Percentiles rank a stretch among this genome's conserved stretches.
Evolutionary conservation across 92 coral and sea anemone genomes (phyloP).

Genomic region (Umimayanthus kanabou): DNA sequence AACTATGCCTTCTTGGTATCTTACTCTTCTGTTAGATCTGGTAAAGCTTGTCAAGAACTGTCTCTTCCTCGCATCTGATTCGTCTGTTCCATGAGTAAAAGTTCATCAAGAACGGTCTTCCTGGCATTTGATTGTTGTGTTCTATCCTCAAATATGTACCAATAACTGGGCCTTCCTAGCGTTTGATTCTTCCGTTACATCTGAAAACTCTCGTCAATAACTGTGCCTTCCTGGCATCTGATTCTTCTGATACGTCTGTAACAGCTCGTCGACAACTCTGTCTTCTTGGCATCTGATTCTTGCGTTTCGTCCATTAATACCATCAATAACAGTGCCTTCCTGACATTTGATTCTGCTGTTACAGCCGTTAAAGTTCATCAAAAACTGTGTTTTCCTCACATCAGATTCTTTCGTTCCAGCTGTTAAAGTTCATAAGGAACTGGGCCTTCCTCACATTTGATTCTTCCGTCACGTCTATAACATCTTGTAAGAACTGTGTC

Average conservation of each 20-base stretch:
- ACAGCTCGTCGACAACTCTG: background rate
- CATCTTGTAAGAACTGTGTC: background rate
- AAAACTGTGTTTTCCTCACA: background rate
- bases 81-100: background rate
- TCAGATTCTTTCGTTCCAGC: background rate
- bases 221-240: background rate
- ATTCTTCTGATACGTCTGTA: background rate
- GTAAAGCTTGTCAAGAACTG: background rate
- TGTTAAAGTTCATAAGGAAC: background rate
- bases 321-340: background rate
- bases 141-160: too few relatives aligned
- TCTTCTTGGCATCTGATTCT: background rate
- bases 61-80: background rate
- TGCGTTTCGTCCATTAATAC: too few relatives aligned
- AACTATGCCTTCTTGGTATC: background rate
- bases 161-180: too few relatives aligned
- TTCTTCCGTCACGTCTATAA: background rate
- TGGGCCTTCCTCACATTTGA: background rate
- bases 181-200: background rate
- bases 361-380: background rate
- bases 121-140: too few relatives aligned
- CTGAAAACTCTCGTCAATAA: background rate
- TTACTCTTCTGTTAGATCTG: background rate
- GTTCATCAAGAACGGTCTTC: background rate
- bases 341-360: background rate